These are phyloP conservation scores for Pygoscelis adeliae DNA, from an alignment of 2,113 vertebrate species.

Conservation along the genomic window DNA sequence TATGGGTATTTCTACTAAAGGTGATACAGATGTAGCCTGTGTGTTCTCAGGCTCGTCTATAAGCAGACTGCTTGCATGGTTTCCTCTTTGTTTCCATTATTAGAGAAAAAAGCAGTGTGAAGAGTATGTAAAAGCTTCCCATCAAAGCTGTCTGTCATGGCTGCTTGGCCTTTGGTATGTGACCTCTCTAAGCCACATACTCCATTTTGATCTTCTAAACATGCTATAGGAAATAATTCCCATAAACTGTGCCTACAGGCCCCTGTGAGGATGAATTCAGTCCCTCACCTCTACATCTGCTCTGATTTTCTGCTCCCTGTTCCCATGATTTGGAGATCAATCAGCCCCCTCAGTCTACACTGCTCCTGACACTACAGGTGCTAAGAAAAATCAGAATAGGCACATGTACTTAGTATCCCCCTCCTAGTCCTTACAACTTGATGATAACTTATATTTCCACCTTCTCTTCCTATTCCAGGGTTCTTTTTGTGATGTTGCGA, in stretches of 20 bases:
- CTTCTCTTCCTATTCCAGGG: not conserved
- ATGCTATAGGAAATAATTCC: not conserved
- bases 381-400: not conserved
- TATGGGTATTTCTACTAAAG: not conserved
- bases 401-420: not conserved
- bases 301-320: not conserved
- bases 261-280: not conserved
- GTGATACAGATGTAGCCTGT: not conserved
- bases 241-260: not conserved
- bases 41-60: not conserved
- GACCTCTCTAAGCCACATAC: not conserved
- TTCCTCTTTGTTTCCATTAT: not conserved
- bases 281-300: not conserved
- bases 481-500: not conserved
- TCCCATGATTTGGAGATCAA: not conserved
- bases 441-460: not conserved
- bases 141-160: not conserved
- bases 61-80: not conserved
- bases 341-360: not conserved
- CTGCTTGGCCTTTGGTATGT: not conserved
- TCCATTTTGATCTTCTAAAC: not conserved
- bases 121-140: not conserved
- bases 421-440: not conserved
- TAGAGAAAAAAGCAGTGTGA: not conserved
- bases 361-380: not conserved